Evolutionary conservation across 2,888 invertebrate species (phyloP), one percentile per base, ranked within the genome.

Genomic region (Helicoverpa assulta): DNA sequence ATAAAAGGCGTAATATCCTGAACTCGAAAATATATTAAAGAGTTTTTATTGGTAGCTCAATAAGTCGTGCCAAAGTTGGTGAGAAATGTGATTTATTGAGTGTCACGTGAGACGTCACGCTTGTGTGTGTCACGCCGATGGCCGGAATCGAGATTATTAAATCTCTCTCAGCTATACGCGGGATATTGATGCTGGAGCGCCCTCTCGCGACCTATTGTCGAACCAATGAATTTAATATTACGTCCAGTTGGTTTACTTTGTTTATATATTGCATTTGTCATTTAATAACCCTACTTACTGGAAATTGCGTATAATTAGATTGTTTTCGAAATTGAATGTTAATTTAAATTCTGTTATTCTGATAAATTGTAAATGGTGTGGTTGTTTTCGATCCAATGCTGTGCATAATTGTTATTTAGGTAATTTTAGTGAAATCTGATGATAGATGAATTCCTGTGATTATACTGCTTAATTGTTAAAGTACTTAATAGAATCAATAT

Each of bases 181-280:
- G 67, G 63, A 68, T 50, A 12, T 62, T 47, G 53, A 72, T 80
- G 79, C 72, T 70, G 63, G 56, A 64, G 65, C 8, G 5, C 40
- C 10, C 16, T 53, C 43, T 43, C 4, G 5, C 43, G 16, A 16
- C 5, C 10, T 16, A 43, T 43, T 43, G 43, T 43, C 2, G 5
- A 16, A 16, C 43, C 16, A 16, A 43, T 43, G 43, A 43, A 47
- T 47, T 47, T 16, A 40, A 12, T 40, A 47, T 47, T n/a, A 6
- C 16, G 43, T 47, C 47, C 16, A n/a, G 47, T 16, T 47, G 5
- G 12, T 4, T 40, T 4, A 33, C 33, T 40, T 40, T 40, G 40
- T 40, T 40, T 14, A 40, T 4, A 40, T 40, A 40, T 40, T 40
- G 10, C 8, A 33, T 10, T 33, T 33, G 8, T 33, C 33, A 33